Base-by-base conservation (phyloP, 2,888 invertebrate species). In the Polyommatus icarus region DNA sequence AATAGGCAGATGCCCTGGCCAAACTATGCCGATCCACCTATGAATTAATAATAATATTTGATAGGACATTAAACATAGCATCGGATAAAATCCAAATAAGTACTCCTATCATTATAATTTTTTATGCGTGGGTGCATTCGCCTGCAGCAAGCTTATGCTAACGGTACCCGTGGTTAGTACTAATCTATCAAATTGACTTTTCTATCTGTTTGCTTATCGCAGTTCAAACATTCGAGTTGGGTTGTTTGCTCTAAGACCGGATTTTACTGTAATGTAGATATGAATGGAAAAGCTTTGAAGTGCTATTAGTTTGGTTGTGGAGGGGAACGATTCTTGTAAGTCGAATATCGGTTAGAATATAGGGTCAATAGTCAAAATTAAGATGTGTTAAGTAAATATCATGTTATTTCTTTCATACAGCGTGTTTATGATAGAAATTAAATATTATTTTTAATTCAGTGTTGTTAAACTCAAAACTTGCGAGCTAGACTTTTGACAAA, bases 231-330 rank as follows among this genome's bases (percentile, higher is more conserved):
- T 72, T 72, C 40, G n/a, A 20, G 1, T 36, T 18, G 57, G n/a
- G 12, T 57, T 54, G 20, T 54, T 76, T 54, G 32, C 12, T 29
- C 3, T 32, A 32, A 12, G n/a, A 54, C 32, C 54, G 24, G 29
- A 29, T 76, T 32, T 76, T 76, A 76, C 76, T 24, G 54, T 46
- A 46, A 50, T 67, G 67, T 67, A 29, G 67, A 67, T 67, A 29
- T 67, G 6, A 29, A 67, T 67, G 67, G 67, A 67, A 67, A 67
- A 67, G 29, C 67, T 29, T 32, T 12, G 15, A 67, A 32, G 29
- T 29, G 29, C 15, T 67, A 67, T 32, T 67, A 18, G 61, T 24
- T 67, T 59, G n/a, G 3, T 15, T 29, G 10, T 59, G 12, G 8
- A 18, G 54, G 54, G 54, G 5, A 54, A 54, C 18, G 54, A 54